A percentile compares a stretch with the other conserved stretches of the same genome.
Evolutionary conservation across 2,113 vertebrate species (phyloP).

Genomic region (Cynoglossus semilaevis): DNA sequence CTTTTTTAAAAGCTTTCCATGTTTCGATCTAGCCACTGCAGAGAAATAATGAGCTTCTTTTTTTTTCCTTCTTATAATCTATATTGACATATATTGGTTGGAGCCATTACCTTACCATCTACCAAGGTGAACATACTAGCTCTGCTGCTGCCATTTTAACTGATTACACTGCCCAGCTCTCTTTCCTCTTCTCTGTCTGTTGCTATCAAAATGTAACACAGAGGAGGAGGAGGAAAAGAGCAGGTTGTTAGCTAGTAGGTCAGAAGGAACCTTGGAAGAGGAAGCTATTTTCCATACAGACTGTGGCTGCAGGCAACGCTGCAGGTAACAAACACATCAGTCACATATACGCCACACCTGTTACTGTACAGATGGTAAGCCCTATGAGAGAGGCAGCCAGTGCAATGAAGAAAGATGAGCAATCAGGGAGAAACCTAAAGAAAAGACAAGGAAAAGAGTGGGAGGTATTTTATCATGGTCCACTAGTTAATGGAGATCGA

Average conservation of each 20-base stretch:
- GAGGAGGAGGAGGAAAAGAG: slow-evolving; percentile 21
- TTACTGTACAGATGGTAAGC: slow-evolving; percentile 68
- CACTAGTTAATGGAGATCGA: slow-evolving; percentile 44
- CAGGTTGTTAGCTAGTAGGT: slow-evolving; percentile 28
- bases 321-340: slow-evolving; percentile 73
- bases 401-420: slow-evolving; percentile 70
- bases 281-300: slow-evolving; percentile 30
- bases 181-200: slow-evolving; percentile 5
- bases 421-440: slow-evolving; percentile 47
- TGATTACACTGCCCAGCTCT: slow-evolving; percentile 24
- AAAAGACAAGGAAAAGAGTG: slow-evolving; percentile 37
- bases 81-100: too few relatives aligned
- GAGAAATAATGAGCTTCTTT: too few relatives aligned
- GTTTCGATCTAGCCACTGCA: too few relatives aligned
- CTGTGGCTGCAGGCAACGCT: slow-evolving; percentile 58
- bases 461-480: slow-evolving; percentile 45
- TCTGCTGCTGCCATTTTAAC: slow-evolving; percentile 21
- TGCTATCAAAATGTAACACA: slow-evolving; percentile 15
- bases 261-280: slow-evolving; percentile 38
- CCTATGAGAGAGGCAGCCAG: slow-evolving; percentile 52
- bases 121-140: slow-evolving; percentile 14
- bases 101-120: slow-evolving; percentile 55
- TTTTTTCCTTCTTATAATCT: too few relatives aligned
- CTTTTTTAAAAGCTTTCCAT: too few relatives aligned
- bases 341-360: slow-evolving; percentile 67